Percentiles rank a stretch among this genome's conserved stretches.
phyloP scores from a whole-genome alignment of 2,797 vertebrate species.

The Esox lucius region DNA sequence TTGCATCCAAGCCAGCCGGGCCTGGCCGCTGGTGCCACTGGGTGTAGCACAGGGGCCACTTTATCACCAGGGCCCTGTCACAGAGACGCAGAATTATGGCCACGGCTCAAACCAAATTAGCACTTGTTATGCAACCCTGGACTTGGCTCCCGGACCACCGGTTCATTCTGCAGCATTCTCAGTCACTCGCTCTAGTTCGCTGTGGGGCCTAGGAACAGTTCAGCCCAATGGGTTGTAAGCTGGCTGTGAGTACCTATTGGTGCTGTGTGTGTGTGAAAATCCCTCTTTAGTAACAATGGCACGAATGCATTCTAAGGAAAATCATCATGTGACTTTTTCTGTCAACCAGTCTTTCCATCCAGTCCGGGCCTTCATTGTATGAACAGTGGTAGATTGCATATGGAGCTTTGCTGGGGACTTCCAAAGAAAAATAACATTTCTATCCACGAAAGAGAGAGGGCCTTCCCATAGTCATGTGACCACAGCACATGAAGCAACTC shows the following conservation, averaged over 20 bases:
- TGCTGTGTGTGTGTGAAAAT: not conserved
- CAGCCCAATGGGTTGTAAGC: not conserved
- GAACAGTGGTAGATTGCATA: not conserved
- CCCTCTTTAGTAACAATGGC: too few relatives aligned
- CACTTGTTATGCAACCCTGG: slow-evolving; percentile 66
- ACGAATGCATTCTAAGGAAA: too few relatives aligned
- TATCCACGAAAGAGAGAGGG: not conserved
- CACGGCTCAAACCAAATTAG: slow-evolving; percentile 68
- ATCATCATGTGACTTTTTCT: not conserved
- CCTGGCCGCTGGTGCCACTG: not conserved
- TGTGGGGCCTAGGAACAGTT: slow-evolving; percentile 16
- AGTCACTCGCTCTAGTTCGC: slow-evolving; percentile 23
- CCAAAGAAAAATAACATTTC: not conserved
- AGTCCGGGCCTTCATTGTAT: not conserved
- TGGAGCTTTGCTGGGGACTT: not conserved
- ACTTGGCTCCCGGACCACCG: slow-evolving; percentile 48
- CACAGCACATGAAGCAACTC: not conserved
- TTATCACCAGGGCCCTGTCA: slow-evolving; percentile 33
- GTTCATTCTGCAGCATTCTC: slow-evolving; percentile 33
- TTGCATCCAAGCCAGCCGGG: not conserved
- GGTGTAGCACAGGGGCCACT: not conserved
- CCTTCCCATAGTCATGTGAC: not conserved
- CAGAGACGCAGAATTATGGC: slow-evolving; percentile 61
- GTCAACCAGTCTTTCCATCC: not conserved
- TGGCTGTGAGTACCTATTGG: not conserved